These are phyloP conservation scores for Baryphthengus martii DNA, from an alignment of 2,113 vertebrate genomes.

Conservation along the genomic window DNA sequence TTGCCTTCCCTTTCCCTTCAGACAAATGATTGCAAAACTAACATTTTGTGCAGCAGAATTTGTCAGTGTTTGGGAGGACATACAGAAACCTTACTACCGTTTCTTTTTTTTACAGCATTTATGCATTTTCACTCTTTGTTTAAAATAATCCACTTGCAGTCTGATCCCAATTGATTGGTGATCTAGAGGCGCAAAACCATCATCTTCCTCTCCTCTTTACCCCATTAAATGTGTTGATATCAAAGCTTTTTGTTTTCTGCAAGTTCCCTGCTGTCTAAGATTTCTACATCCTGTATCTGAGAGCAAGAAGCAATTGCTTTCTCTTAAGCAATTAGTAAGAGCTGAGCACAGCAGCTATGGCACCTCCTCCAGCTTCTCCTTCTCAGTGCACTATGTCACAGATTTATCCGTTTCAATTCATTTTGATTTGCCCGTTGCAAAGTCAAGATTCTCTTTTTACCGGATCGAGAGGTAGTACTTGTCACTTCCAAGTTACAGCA, in stretches of 20 bases:
- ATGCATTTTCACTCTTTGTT: background rate
- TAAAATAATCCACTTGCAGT: background rate
- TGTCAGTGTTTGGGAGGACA: background rate
- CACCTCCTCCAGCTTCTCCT: background rate
- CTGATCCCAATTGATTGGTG: background rate
- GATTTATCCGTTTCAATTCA: background rate
- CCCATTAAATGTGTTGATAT: background rate
- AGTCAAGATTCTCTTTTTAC: background rate
- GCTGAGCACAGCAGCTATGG: background rate
- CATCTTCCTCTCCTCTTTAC: background rate
- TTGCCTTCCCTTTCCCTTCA: background rate
- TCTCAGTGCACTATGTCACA: background rate
- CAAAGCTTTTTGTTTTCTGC: background rate
- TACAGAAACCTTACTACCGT: background rate
- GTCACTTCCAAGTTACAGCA: background rate
- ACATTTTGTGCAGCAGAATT: background rate
- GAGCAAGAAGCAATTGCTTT: background rate
- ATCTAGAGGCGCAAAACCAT: background rate
- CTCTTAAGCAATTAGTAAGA: background rate
- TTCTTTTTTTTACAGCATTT: background rate
- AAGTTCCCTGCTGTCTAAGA: background rate
- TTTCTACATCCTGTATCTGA: background rate
- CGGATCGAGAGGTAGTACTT: background rate
- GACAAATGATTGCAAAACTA: background rate
- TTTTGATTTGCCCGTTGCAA: background rate